A percentile compares a stretch with the other conserved stretches of the same genome.
Evolutionary conservation across 2,797 vertebrate species (phyloP).

Genomic region (Malurus splendens): DNA sequence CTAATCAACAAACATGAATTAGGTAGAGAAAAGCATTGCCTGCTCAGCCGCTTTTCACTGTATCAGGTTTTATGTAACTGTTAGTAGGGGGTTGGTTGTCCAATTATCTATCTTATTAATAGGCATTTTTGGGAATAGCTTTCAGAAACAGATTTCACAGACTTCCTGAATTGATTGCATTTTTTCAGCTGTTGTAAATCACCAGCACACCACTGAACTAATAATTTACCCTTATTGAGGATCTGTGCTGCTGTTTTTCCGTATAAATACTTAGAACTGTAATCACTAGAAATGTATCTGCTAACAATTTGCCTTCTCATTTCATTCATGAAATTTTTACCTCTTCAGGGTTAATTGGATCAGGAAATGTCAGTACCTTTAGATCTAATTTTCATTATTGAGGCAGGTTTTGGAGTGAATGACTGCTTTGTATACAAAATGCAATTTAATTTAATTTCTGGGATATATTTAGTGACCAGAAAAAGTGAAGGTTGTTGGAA

Average conservation of each 20-base stretch:
- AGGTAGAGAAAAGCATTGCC: background rate
- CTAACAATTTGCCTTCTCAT: background rate
- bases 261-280: background rate
- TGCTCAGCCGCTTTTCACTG: background rate
- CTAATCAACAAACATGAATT: background rate
- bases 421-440: constrained; percentile 14
- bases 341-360: constrained; percentile 1
- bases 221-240: background rate
- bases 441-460: constrained; percentile 6
- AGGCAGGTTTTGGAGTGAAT: background rate
- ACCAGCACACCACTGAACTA: background rate
- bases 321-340: constrained; percentile 26
- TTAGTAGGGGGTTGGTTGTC: background rate
- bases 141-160: background rate
- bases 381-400: constrained; percentile 25
- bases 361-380: constrained; percentile 18
- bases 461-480: constrained; percentile 15
- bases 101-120: background rate
- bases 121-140: background rate
- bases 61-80: background rate
- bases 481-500: constrained; percentile 14
- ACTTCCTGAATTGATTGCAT: background rate
- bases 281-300: background rate
- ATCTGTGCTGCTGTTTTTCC: background rate
- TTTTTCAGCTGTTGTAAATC: background rate